Base-by-base conservation (phyloP, 2,113 vertebrate species). In the Solenodon paradoxus region DNA sequence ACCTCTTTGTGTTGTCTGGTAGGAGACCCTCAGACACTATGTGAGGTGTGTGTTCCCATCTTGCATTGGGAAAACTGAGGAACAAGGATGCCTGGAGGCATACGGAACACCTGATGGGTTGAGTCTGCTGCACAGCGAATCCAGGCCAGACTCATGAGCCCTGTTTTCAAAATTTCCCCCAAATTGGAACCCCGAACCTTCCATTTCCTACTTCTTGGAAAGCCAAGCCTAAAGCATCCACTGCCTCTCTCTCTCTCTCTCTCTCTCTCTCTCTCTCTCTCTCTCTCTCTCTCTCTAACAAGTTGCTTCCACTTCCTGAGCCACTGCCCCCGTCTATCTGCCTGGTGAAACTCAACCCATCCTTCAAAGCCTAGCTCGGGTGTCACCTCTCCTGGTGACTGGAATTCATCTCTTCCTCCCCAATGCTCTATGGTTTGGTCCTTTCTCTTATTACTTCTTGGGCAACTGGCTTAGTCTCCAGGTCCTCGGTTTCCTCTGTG, bases 261-360 rank as follows among this genome's bases (percentile, higher is more conserved):
- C 71, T 53, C 51, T 53, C 51, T 51, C 55, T 80, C 49, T 69
- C 6, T 28, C 9, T 69, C 71, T 53, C 51, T 53, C 51, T 51
- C 55, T 80, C 49, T 69, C 6, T 28, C 9, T 69, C 71, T 53
- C 51, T 53, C 51, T 51, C 55, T 80, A n/a, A n/a, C 51, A 49
- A 82, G 57, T 82, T 66, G 93, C 55, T 88, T 22, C 83, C 53
- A 94, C 85, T 92, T 95, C 85, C 51, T 38, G 49, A 74, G 74
- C 63, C n/a, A 15, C 45, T 47, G 16, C 35, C 38, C n/a, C 75
- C 78, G 49, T 42, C 35, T 45, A 85, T 49, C 63, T 86, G 72
- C 69, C 45, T 17, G n/a, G 80, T 84, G 95, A 95, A 95, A 97
- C 30, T 20, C 87, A 95, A 96, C 38, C 81, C 82, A 51, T 1